Percentiles rank a stretch among this genome's conserved stretches.
Evolutionary conservation across 1,140 invertebrate species (phyloP).

Genomic region (Zaprionus lachaisei): DNA sequence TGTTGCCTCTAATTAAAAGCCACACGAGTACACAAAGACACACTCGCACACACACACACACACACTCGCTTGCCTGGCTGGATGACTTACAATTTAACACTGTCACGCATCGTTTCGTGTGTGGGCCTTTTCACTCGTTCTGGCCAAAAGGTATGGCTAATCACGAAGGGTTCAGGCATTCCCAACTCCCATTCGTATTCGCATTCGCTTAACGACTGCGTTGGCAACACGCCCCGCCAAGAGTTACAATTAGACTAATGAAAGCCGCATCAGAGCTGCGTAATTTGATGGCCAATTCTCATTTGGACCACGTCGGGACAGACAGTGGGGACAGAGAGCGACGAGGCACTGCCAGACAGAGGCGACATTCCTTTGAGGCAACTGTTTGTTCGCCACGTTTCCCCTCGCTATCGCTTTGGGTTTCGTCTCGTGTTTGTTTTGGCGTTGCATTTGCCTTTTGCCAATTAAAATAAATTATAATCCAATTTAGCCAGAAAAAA

Average conservation of each 20-base stretch:
- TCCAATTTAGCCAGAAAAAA: slow-evolving; percentile 66
- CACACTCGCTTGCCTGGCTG: slow-evolving; percentile 17
- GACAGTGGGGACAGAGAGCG: neutral
- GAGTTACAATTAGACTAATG: slow-evolving; percentile 81
- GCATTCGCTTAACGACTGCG: slow-evolving; percentile 30
- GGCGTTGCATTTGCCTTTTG: slow-evolving; percentile 50
- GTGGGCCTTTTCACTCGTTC: slow-evolving; percentile 49
- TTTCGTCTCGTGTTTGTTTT: slow-evolving; percentile 37
- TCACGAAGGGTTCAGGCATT: slow-evolving; percentile 54
- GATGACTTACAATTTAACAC: slow-evolving; percentile 68
- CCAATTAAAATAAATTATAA: slow-evolving; percentile 83
- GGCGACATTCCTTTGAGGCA: slow-evolving; percentile 24
- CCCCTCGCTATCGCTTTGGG: neutral
- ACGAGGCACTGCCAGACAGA: neutral
- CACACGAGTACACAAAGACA: slow-evolving; percentile 43
- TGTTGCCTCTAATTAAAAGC: slow-evolving; percentile 78
- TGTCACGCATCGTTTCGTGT: slow-evolving; percentile 77
- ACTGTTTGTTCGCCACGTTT: slow-evolving; percentile 12
- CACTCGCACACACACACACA: slow-evolving; percentile 37
- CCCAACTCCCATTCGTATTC: neutral
- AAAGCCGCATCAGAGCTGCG: slow-evolving; percentile 74
- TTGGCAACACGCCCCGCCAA: slow-evolving; percentile 45
- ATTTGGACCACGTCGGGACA: slow-evolving; percentile 37
- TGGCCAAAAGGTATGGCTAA: slow-evolving; percentile 64
- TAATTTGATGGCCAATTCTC: slow-evolving; percentile 75